Conservation (phyloP, 2,797 vertebrate genomes). For the Erethizon dorsatum region DNA sequence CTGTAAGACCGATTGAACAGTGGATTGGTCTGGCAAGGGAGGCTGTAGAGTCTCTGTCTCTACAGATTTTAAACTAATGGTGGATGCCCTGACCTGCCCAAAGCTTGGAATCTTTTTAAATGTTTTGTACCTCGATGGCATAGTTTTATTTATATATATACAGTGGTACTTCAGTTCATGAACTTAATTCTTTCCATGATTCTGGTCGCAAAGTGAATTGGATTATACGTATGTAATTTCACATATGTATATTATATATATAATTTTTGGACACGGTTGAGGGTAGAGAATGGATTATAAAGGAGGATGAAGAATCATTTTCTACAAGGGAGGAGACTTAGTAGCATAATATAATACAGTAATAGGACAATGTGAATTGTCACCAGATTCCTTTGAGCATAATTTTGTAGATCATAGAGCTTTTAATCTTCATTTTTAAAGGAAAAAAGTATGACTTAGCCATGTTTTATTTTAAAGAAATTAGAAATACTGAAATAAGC, state of each 20-base stretch:
- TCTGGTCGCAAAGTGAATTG: neutral
- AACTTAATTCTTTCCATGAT: neutral
- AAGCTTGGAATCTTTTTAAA: conserved; percentile 17
- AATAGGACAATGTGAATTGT: neutral
- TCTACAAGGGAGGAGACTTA: conserved; percentile 6
- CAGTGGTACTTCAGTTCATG: neutral
- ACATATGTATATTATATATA: neutral
- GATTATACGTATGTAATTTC: no score
- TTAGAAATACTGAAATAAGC: conserved; percentile 12
- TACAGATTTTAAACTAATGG: neutral
- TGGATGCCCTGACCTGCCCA: neutral
- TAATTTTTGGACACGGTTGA: neutral
- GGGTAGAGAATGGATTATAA: neutral
- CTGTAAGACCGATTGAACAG: neutral
- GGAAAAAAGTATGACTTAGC: neutral
- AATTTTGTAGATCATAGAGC: conserved; percentile 37
- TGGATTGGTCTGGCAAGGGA: neutral
- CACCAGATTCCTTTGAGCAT: neutral
- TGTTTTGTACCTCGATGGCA: neutral
- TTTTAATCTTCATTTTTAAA: conserved; percentile 54
- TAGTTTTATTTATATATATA: neutral
- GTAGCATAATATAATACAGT: neutral
- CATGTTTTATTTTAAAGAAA: conserved; percentile 57
- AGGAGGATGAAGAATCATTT: conserved; percentile 17
- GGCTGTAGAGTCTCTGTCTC: neutral